Base-by-base conservation (phyloP, 2,797 vertebrate species). In the Scleropages formosus region DNA sequence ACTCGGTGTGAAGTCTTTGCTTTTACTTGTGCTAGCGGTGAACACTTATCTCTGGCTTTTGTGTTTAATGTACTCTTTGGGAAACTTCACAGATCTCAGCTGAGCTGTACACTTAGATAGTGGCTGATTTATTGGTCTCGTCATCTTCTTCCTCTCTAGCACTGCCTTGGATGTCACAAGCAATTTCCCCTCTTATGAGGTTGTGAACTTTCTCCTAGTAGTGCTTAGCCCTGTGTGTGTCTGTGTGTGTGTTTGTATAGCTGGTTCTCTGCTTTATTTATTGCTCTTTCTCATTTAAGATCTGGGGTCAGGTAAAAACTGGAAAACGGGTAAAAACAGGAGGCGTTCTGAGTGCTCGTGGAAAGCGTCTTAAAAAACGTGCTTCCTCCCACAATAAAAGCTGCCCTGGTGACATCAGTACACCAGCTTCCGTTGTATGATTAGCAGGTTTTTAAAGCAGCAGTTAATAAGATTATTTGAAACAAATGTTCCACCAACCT, bases 101-200 rank as follows among this genome's bases (percentile, higher is more conserved):
- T 8, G 11, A 63, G 1, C 24, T 27, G 15, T 13, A 11, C 20
- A 26, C 64, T 20, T 27, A 26, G 31, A 1, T 27, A 20, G 15
- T 53, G 22, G 60, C 15, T 59, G 60, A 26, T 60, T 10, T 26
- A 61, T 18, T 60, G 20, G 60, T 69, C n/a, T 46, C 31, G 67
- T 59, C 78, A 65, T 75, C 61, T 59, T 71, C 39, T 64, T 3
- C 78, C 44, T 82, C 26, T 75, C 59, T 79, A 20, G 77, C 16
- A 79, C 53, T 73, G n/a, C 61, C 39, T 16, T 56, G 18, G 44
- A 44, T 73, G 10, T 18, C 56, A 12, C 9, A 12, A 1, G 53
- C 1, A 56, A 10, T 2, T n/a, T 16, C 64, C 31, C 64, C 4
- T 8, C 11, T 24, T 26, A 9, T 47, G 59, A 15, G 56, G 12